Base-by-base conservation (phyloP, 2,113 vertebrate species). In the Edolisoma coerulescens region DNA sequence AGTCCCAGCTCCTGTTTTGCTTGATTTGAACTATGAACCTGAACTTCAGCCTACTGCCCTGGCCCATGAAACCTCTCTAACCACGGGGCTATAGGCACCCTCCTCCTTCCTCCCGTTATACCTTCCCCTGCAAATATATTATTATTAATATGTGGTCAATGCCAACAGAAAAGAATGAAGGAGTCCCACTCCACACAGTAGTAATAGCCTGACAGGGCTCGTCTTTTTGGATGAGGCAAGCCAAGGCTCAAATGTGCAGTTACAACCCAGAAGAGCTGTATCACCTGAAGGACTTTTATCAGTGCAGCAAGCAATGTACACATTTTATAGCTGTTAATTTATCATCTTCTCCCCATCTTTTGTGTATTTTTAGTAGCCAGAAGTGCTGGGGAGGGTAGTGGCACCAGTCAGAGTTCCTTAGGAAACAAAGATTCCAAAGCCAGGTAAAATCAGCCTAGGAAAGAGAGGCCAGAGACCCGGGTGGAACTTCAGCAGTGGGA, bases 21-120 rank as follows among this genome's bases (percentile, higher is more conserved):
- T 67, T 64, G 56, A 56, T 57, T 71, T 91, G 87, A 37, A 89
- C 86, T 95, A 37, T 28, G 61, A 24, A 87, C 94, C 80, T 87
- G 81, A 89, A 84, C 83, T 92, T 95, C 84, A 86, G 64, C 52
- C 64, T 77, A 16, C 39, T 41, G 39, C 59, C 52, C 47, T 81
- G 67, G 52, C 35, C 63, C 17, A 5, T 24, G 50, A 67, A 74
- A 49, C 63, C 59, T 80, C 47, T 35, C 37, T 53, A 80, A 74
- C 54, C 63, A 59, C 7, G 17, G 60, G 28, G 42, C 41, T 61
- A 7, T 4, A 61, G 54, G 30, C 17, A 67, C 26, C 42, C 67
- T 71, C 73, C 45, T 44, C 47, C 35, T 77, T 83, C 71, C 33
- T 80, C 32, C n/a, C 41, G 12, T 35, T 83, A 33, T 18, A 69